phyloP scores from a whole-genome alignment of 2,113 vertebrate genomes.

The Thamnaconus septentrionalis region DNA sequence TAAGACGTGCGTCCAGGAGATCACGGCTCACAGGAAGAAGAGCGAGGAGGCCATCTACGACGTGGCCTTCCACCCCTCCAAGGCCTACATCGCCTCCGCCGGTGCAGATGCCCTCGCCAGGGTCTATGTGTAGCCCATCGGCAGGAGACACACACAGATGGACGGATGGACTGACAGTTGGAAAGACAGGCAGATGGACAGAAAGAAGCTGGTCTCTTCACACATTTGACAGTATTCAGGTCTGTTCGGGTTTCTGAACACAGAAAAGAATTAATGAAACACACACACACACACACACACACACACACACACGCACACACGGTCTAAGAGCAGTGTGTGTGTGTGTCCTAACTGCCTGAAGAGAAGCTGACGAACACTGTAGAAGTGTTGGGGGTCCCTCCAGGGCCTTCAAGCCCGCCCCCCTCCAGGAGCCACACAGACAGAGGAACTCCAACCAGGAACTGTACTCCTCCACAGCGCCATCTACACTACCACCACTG shows the following conservation, averaged over 20 bases:
- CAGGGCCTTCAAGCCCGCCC: slow-evolving; percentile 16
- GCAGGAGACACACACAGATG: background rate
- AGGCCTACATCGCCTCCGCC: slow-evolving; percentile 98
- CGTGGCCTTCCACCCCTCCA: slow-evolving; percentile 98
- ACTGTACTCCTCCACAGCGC: no score
- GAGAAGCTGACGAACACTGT: no score
- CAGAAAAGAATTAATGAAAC: slow-evolving; percentile 9
- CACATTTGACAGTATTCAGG: slow-evolving; percentile 34
- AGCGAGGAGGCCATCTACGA: slow-evolving; percentile 98
- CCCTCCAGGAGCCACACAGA: background rate
- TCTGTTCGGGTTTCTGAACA: slow-evolving; percentile 47
- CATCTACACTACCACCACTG: no score
- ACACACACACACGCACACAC: slow-evolving; percentile 10
- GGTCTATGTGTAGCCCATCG: slow-evolving; percentile 87
- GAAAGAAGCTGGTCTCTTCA: background rate
- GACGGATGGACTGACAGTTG: background rate
- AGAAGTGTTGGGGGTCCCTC: no score
- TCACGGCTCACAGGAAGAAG: slow-evolving; percentile 98
- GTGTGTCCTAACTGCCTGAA: no score
- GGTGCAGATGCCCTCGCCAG: slow-evolving; percentile 98
- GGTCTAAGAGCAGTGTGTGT: background rate
- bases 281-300: slow-evolving; percentile 3
- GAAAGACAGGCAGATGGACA: background rate
- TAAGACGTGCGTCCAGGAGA: slow-evolving; percentile 98
- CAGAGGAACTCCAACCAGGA: no score